Base-by-base conservation (phyloP, 2,888 invertebrate genomes). In the Phengaris alcon region DNA sequence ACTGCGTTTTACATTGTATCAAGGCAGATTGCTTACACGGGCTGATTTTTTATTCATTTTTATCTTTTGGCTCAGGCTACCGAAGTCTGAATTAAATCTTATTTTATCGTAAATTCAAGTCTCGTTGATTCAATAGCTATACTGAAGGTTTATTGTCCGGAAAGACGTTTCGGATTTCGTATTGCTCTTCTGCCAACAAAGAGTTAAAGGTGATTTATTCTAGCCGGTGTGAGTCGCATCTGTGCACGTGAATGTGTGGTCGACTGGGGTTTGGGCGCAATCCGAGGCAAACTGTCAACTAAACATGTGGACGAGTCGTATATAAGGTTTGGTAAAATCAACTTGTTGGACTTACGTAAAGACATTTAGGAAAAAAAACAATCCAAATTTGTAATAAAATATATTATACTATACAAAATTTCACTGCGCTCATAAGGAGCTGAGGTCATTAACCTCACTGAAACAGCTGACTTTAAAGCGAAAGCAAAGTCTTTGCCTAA, bases 171-270 rank as follows among this genome's bases (percentile, higher is more conserved):
- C 64, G 64, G 35, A 64, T 64, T 35, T 44, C 64, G 64, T 44
- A 64, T 64, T 64, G 64, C 64, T 64, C 64, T 44, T 64, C 64
- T 64, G 64, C 64, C 64, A 64, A 64, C 64, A 64, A 64, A 13
- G 64, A 64, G 64, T 64, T 64, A 64, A 64, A 64, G 64, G 64
- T 64, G 64, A 44, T 64, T 64, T 64, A 64, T 64, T 10, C 35
- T 13, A 44, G 64, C 6, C 12, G 13, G 35, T 64, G 64, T 44
- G 35, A 35, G 64, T 12, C 48, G 52, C 64, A 64, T 15, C 35
- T 64, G 35, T 12, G 3, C 64, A 64, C 64, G 64, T 64, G 22
- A 22, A 35, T 44, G 12, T 35, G 64, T 35, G 64, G 64, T 64
- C 64, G 64, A 64, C 64, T 35, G 64, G 13, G 64, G 64, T 35